phyloP scores from a whole-genome alignment of 1,140 invertebrate species.

The Zaprionus vittiger region DNA sequence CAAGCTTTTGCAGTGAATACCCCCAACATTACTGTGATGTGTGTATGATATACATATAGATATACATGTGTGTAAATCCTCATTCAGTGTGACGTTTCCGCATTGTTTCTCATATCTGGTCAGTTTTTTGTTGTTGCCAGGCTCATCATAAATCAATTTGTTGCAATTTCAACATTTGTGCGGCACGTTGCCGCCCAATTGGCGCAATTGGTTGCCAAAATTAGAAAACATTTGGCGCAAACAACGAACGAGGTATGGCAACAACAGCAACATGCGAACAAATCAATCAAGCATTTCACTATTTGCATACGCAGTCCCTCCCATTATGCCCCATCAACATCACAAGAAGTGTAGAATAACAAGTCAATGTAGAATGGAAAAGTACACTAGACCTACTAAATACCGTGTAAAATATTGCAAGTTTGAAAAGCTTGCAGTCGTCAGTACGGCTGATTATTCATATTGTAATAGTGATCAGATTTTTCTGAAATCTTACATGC shows the following conservation, averaged over 20 bases:
- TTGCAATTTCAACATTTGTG: slow-evolving; percentile 65
- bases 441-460: too few relatives aligned
- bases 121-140: slow-evolving; percentile 19
- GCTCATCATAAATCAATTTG: slow-evolving; percentile 75
- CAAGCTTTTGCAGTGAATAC: slow-evolving; percentile 16
- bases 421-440: neutral
- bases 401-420: neutral
- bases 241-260: slow-evolving; percentile 8
- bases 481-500: too few relatives aligned
- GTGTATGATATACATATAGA: slow-evolving; percentile 14
- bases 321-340: neutral
- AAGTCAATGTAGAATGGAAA: neutral
- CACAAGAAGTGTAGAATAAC: slow-evolving; percentile 2
- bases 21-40: slow-evolving; percentile 26
- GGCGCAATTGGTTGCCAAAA: slow-evolving; percentile 57
- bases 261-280: slow-evolving; percentile 27
- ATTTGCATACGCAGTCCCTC: slow-evolving; percentile 24
- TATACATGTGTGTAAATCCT: neutral
- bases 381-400: neutral
- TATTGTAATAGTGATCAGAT: too few relatives aligned
- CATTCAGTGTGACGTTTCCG: slow-evolving; percentile 52
- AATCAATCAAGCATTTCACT: slow-evolving; percentile 57
- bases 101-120: slow-evolving; percentile 41
- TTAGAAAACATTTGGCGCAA: slow-evolving; percentile 48
- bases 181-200: slow-evolving; percentile 56